Evolutionary conservation across 2,888 invertebrate species (phyloP).

Genomic region (Lithophane socia): DNA sequence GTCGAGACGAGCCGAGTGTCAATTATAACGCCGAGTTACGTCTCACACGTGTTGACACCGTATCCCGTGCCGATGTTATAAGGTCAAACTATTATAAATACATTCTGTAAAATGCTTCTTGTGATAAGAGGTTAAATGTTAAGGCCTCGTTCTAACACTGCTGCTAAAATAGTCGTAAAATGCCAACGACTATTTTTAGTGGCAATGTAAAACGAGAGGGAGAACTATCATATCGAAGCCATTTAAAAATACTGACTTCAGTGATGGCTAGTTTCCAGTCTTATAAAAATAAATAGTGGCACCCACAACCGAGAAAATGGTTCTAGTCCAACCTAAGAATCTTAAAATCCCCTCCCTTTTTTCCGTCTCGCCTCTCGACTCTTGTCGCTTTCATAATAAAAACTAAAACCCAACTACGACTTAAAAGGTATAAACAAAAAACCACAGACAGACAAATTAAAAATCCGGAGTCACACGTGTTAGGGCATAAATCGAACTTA

Average conservation of each 20-base stretch:
- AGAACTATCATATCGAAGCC: background rate
- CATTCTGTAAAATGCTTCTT: constrained; percentile 14
- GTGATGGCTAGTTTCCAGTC: background rate
- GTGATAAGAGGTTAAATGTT: constrained; percentile 43
- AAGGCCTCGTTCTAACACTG: background rate
- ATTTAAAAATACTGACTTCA: background rate
- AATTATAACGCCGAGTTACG: constrained; percentile 52
- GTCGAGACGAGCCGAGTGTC: constrained; percentile 31
- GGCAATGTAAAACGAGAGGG: background rate
- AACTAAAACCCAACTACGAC: too few species aligned
- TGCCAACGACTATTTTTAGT: constrained; percentile 24
- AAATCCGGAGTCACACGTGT: too few species aligned
- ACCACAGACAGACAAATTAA: too few species aligned
- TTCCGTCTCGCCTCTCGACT: background rate
- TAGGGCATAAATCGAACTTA: too few species aligned
- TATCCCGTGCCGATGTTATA: constrained; percentile 39
- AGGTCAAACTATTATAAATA: constrained; percentile 50
- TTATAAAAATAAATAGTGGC: background rate
- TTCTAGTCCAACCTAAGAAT: constrained; percentile 5
- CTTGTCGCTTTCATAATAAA: constrained; percentile 7
- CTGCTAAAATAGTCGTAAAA: background rate
- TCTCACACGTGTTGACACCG: constrained; percentile 47
- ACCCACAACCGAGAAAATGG: background rate
- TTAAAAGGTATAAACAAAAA: too few species aligned
- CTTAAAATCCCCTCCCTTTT: constrained; percentile 11